phyloP scores from a whole-genome alignment of 2,888 invertebrate species.

The Polydrusus pterygomalis region DNA sequence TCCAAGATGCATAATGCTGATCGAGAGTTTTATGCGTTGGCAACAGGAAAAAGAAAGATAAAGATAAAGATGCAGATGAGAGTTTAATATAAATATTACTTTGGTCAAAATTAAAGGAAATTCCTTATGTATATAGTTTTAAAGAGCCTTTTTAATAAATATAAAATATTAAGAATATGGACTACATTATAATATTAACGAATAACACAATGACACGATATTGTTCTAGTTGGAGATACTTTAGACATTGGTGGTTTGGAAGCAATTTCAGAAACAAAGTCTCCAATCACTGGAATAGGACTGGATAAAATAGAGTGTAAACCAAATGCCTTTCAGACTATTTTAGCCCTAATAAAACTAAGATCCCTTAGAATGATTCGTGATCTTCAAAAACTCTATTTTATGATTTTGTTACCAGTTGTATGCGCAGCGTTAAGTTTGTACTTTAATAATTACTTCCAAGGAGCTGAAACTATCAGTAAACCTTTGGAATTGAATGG shows the following conservation, averaged over 20 bases:
- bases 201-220: too few relatives aligned
- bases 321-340: conserved; percentile 78
- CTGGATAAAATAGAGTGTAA: conserved; percentile 79
- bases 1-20: too few relatives aligned
- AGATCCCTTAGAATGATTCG: conserved; percentile 80
- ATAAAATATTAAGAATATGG: too few relatives aligned
- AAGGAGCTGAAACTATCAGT: conserved; percentile 78
- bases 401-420: conserved; percentile 83
- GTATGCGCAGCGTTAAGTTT: conserved; percentile 79
- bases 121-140: too few relatives aligned
- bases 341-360: conserved; percentile 81
- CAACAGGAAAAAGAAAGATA: too few relatives aligned
- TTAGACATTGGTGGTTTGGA: conserved; percentile 71
- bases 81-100: too few relatives aligned
- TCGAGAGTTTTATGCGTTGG: too few relatives aligned
- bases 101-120: too few relatives aligned
- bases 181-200: too few relatives aligned
- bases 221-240: conserved; percentile 62
- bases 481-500: conserved; percentile 78
- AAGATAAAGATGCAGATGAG: too few relatives aligned
- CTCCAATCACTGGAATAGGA: conserved; percentile 75
- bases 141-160: too few relatives aligned
- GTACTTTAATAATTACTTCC: conserved; percentile 75
- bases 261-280: conserved; percentile 72
- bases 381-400: conserved; percentile 80